Evolutionary conservation across 2,113 vertebrate species (phyloP), one percentile per base, ranked within the genome.

Genomic region (Myotis yumanensis): DNA sequence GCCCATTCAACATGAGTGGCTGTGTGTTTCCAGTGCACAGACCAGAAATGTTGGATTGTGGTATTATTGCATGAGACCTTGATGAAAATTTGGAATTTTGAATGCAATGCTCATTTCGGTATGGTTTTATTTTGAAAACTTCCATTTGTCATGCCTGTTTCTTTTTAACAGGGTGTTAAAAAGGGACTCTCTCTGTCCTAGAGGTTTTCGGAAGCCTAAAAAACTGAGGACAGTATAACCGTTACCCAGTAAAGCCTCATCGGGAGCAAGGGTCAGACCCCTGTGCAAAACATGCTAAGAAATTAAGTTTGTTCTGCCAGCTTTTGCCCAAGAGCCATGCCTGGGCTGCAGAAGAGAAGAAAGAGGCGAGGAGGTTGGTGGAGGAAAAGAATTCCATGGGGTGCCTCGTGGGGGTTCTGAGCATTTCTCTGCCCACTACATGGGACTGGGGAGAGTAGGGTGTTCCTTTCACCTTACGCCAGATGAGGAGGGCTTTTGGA

Each of bases 71-170:
- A 94, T 71, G 69, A 92, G 75, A 92, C 91, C 32, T 32, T 66
- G 95, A 72, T 84, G 92, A 95, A 89, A 96, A 84, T 48, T 83
- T 91, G 75, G 80, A 96, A 66, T 95, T 71, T 90, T 22, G 40
- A 86, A 54, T 46, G 30, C 71, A 66, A 84, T 28, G 75, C 11
- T 93, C 32, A 95, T 91, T 95, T 95, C 48, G 12, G 35, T 57
- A 40, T 68, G 89, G 25, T 66, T 97, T 97, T 86, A n/a, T 93
- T 89, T 77, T 69, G 73, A 85, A 80, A 94, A 76, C 52, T 71
- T 89, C n/a, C 86, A 25, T 68, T 89, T 43, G 22, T 7, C n/a
- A 30, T 14, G 16, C 62, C 10, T 32, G 48, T 35, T 93, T 89
- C 37, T 88, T 90, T 83, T 92, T 66, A 83, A 73, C 35, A 82